Percentiles rank a stretch among this genome's conserved stretches.
Conservation (phyloP, 2,888 invertebrate species). For the Epiblema foenella region DNA sequence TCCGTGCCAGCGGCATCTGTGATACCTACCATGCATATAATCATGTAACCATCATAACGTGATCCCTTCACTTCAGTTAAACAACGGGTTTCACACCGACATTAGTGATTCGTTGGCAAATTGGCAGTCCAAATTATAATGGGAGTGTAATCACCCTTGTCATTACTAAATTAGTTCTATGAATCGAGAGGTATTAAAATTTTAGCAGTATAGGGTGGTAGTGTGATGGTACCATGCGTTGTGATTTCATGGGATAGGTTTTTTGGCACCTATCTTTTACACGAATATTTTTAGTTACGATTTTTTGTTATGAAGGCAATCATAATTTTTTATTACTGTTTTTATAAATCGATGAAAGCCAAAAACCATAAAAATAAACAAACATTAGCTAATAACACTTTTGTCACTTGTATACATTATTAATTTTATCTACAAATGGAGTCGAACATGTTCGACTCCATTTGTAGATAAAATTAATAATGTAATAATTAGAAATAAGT, state of each 20-base stretch:
- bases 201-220: conserved; percentile 36
- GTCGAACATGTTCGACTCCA: too few relatives aligned
- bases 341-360: too few relatives aligned
- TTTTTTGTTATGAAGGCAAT: too few relatives aligned
- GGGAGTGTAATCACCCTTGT: conserved; percentile 34
- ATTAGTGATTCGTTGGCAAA: conserved; percentile 36
- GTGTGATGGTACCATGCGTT: conserved; percentile 6
- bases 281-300: not conserved
- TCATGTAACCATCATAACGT: conserved; percentile 27
- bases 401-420: too few relatives aligned
- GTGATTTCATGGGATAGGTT: not conserved
- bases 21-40: conserved; percentile 26
- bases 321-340: too few relatives aligned
- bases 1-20: conserved; percentile 31
- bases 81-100: not conserved
- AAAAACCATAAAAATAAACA: too few relatives aligned
- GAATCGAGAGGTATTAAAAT: conserved; percentile 44
- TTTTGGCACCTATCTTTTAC: not conserved
- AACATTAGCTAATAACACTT: too few relatives aligned
- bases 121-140: conserved; percentile 29
- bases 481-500: too few relatives aligned
- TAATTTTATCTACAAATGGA: too few relatives aligned
- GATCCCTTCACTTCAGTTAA: conserved; percentile 10
- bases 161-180: conserved; percentile 44
- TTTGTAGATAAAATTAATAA: too few relatives aligned